Base-by-base conservation (phyloP, 2,888 invertebrate genomes). In the Drosophila mulleri region DNA sequence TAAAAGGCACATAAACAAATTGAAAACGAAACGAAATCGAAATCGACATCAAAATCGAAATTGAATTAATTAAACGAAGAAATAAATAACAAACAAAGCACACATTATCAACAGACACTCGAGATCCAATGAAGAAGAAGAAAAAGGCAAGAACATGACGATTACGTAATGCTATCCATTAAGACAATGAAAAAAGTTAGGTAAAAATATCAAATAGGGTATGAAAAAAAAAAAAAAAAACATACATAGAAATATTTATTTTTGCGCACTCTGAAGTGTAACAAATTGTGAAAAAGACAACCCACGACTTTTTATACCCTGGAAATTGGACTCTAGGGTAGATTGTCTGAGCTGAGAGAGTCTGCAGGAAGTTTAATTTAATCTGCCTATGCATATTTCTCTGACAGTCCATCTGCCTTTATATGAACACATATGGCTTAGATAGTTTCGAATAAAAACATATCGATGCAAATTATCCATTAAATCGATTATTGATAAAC, bases 31-130 rank as follows among this genome's bases (percentile, higher is more conserved):
- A 44, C 20, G 54, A 77, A 78, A 78, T 64, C 63, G 66, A 78
- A 78, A 77, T 69, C 48, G 64, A 78, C 74, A 77, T 73, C 50
- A 12, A 50, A 45, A 67, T 47, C 18, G 58, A 77, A 78, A 79
- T 62, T 65, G 60, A 72, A 78, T 58, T 67, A 63, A 72, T 72
- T 74, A 41, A 65, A 54, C 32, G 18, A 48, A 42, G 54, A 35
- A 66, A 45, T 37, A 45, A 59, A 63, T 45, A 63, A 60, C 14
- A 42, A 45, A 26, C 29, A 6, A 29, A 42, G 42, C 14, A 32
- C 26, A 37, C 41, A 67, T 63, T 61, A 48, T 72, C 61, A 65
- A 77, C 48, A 41, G 54, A 52, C 69, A 65, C 63, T 67, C 47
- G 18, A 72, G 41, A 44, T 48, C n/a, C 35, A 44, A 48, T 3